phyloP scores from a whole-genome alignment of 1,140 invertebrate genomes.

The Pomacea maculata region DNA sequence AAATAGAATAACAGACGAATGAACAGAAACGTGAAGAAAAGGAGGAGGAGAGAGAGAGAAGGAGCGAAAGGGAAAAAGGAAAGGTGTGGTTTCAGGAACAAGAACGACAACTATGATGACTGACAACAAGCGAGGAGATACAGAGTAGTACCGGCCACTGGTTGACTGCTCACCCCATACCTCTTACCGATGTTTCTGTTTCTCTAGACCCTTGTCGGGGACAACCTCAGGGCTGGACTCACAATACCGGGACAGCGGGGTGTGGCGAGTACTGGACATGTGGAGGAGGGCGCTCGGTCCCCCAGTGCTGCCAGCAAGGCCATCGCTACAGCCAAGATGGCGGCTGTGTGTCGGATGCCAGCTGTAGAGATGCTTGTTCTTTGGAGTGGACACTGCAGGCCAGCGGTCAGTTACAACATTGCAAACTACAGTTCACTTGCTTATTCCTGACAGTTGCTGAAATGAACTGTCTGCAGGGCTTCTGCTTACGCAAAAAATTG shows the following conservation, averaged over 20 bases:
- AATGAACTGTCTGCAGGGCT: no score
- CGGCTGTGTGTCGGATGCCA: conserved; percentile 37
- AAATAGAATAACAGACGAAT: no score
- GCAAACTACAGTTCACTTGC: background rate
- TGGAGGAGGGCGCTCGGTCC: conserved; percentile 31
- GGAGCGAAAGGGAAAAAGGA: no score
- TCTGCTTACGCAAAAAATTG: no score
- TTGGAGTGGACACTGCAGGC: conserved; percentile 17
- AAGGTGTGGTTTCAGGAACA: no score
- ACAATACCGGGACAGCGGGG: conserved; percentile 23
- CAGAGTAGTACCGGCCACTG: no score
- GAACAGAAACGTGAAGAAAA: background rate
- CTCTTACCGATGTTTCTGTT: background rate
- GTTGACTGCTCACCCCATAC: no score
- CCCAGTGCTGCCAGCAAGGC: conserved; percentile 39
- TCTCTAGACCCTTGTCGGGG: conserved; percentile 37
- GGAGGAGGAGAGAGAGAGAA: no score
- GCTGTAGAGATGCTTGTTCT: conserved; percentile 34
- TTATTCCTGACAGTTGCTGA: no score
- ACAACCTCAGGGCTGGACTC: conserved; percentile 28
- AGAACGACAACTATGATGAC: no score
- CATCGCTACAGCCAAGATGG: conserved; percentile 34
- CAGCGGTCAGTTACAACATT: conserved; percentile 21
- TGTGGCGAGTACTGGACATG: conserved; percentile 45
- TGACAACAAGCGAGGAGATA: no score